Conservation (phyloP, 2,113 vertebrate species). For the Ceyx melanurus region DNA sequence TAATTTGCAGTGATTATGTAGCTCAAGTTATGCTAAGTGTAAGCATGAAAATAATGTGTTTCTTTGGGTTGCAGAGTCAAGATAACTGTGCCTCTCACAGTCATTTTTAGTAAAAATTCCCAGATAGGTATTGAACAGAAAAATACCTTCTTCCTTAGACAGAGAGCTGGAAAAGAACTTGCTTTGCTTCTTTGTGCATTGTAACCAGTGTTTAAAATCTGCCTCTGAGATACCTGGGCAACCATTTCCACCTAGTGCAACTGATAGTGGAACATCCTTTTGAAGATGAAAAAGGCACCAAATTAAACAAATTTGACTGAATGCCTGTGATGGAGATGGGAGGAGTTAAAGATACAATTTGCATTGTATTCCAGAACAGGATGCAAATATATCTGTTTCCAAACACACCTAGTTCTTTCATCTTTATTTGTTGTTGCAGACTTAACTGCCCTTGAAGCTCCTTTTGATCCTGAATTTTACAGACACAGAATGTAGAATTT, state of each 20-base stretch:
- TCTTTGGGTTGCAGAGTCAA: not conserved
- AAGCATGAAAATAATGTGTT: not conserved
- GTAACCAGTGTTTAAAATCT: not conserved
- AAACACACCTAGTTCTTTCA: not conserved
- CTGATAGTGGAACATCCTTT: not conserved
- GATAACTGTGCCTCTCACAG: not conserved
- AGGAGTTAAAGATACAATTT: not conserved
- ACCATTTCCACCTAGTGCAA: not conserved
- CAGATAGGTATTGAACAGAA: not conserved
- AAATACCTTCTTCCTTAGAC: not conserved
- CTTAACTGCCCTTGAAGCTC: not conserved
- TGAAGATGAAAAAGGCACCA: not conserved
- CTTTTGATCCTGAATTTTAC: not conserved
- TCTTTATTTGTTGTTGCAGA: not conserved
- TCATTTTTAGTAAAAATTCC: not conserved
- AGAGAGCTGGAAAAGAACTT: not conserved
- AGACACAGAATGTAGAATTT: not conserved
- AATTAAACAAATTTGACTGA: not conserved
- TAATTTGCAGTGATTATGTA: not conserved
- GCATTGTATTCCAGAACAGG: not conserved
- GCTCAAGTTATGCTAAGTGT: not conserved
- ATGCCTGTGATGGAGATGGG: fast-evolving
- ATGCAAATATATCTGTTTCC: not conserved
- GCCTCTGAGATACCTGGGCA: not conserved
- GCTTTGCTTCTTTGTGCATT: not conserved